A percentile compares a stretch with the other conserved stretches of the same genome.
These are phyloP conservation scores for Syngnathus scovelli DNA, from an alignment of 2,113 vertebrate genomes.

Conservation along the genomic window DNA sequence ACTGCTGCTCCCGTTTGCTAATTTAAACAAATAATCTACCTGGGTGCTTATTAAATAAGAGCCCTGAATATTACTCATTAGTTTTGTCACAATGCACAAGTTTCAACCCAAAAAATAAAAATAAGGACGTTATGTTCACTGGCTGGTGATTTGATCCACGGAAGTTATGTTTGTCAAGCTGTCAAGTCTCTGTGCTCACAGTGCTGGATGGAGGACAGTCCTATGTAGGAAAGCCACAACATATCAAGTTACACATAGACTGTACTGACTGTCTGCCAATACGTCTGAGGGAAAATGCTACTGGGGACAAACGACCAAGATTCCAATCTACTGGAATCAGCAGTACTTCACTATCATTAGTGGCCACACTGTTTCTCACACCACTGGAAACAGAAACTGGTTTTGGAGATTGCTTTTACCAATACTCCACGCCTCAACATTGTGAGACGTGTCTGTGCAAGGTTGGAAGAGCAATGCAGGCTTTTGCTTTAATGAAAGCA, in stretches of 20 bases:
- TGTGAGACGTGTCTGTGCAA: background rate
- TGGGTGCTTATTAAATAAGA: background rate
- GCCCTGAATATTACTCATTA: conserved; percentile 1
- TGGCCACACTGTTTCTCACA: conserved; percentile 35
- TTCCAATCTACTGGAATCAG: conserved; percentile 34
- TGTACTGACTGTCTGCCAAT: conserved; percentile 52
- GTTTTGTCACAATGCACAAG: conserved; percentile 17
- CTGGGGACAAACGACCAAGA: conserved; percentile 42
- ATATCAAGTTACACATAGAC: conserved; percentile 55
- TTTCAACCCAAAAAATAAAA: background rate
- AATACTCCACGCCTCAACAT: background rate
- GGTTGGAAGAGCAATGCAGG: background rate
- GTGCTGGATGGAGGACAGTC: conserved; percentile 23
- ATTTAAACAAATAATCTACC: conserved; percentile 17
- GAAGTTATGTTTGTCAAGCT: conserved; percentile 4
- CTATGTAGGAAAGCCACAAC: conserved; percentile 44
- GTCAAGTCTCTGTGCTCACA: conserved; percentile 17
- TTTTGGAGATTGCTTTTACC: background rate
- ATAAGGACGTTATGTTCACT: conserved; percentile 24
- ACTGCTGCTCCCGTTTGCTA: conserved; percentile 3
- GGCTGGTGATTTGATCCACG: conserved; percentile 21
- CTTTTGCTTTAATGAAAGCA: background rate
- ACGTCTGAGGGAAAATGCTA: conserved; percentile 44
- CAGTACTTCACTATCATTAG: conserved; percentile 53
- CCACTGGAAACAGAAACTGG: conserved; percentile 10